Conservation (phyloP, 2,797 vertebrate species). For the Mus minutoides region DNA sequence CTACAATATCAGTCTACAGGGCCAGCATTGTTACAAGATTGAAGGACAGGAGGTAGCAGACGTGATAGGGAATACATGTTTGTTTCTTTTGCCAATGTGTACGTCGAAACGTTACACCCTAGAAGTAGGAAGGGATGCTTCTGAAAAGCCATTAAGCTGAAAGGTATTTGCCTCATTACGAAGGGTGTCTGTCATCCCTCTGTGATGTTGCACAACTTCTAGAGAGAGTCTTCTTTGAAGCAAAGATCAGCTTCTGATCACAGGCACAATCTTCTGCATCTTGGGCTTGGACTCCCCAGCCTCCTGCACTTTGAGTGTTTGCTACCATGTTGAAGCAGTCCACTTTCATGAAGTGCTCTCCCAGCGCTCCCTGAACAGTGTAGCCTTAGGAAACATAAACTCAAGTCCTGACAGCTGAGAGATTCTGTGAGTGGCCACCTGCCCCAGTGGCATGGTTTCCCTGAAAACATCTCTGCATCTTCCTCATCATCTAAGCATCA, state of each 20-base stretch:
- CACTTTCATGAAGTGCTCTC: background rate
- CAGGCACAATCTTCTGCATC: background rate
- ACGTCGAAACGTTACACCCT: background rate
- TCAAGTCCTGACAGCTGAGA: background rate
- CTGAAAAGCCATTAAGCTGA: background rate
- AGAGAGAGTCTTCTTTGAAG: background rate
- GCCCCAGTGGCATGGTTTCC: background rate
- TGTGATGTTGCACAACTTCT: no score
- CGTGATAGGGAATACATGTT: background rate
- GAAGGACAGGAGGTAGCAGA: background rate
- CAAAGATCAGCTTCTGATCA: background rate
- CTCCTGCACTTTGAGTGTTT: background rate
- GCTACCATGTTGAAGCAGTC: background rate
- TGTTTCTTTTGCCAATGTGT: no score
- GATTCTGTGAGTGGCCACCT: background rate
- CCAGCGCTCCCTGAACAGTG: background rate
- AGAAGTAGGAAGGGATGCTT: background rate
- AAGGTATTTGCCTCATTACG: background rate
- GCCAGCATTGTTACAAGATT: background rate
- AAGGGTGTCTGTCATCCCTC: background rate
- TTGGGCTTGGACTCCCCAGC: background rate
- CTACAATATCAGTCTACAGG: background rate
- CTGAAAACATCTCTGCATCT: background rate
- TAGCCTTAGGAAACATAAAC: rapidly evolving
- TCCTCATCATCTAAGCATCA: background rate